Base-by-base conservation (phyloP, 2,888 invertebrate genomes). In the Melikaiella ostensackeni region DNA sequence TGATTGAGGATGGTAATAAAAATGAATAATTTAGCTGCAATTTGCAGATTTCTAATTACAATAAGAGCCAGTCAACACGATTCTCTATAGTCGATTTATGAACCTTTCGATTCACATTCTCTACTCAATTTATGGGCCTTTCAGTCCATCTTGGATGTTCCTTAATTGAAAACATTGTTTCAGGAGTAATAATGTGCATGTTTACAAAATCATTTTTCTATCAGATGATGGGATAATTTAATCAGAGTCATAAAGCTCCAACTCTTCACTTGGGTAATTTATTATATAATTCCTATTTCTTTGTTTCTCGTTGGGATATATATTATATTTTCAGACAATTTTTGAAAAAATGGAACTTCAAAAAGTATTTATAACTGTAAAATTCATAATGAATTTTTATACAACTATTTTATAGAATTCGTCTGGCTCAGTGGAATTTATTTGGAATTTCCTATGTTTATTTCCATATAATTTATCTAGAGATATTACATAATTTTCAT, bases 81-180 rank as follows among this genome's bases (percentile, higher is more conserved):
- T 63, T 63, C 35, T 63, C 35, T 11, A 30, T 30, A 35, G 8
- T 33, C 16, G 63, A 35, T 63, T 63, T 63, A 63, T 21, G 35
- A 63, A 63, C 63, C 63, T 63, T 63, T 35, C 63, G 21, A 11
- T 21, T 21, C 35, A n/a, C 21, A 35, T 33, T 63, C 63, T 19
- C 19, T 35, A 63, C 11, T 35, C 63, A 33, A 63, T 63, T 63
- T 35, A 63, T 35, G 21, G 63, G 35, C 35, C 63, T 63, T 21
- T 30, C 35, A n/a, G 33, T 63, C 33, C 35, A 35, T 21, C 11
- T 63, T 63, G 13, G 33, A 63, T 63, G 63, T 63, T 63, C 3
- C 63, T 35, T 63, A 63, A 63, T 63, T 63, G 33, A 62, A 62
- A 62, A 62, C 62, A 62, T 62, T 62, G 62, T 62, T 61, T 35